These are phyloP conservation scores for Sinosuthora webbiana DNA, from an alignment of 2,113 vertebrate genomes.

Conservation along the genomic window DNA sequence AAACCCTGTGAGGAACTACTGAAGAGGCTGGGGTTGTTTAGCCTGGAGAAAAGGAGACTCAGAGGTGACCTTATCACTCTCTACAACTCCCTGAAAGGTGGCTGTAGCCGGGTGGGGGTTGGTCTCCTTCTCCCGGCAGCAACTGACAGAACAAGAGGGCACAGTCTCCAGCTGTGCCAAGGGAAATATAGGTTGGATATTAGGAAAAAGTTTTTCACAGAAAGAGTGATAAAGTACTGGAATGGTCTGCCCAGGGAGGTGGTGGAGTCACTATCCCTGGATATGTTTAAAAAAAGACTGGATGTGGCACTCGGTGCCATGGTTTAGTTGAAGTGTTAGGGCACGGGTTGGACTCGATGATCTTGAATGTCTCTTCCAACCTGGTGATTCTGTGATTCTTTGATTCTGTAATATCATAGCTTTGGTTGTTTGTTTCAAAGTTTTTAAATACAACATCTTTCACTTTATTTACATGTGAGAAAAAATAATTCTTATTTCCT, in stretches of 20 bases:
- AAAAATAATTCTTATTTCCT: not conserved
- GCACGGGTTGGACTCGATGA: not conserved
- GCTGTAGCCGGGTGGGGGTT: not conserved
- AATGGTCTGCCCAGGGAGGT: not conserved
- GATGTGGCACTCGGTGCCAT: not conserved
- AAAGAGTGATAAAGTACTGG: not conserved
- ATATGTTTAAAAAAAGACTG: not conserved
- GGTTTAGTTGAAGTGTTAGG: not conserved
- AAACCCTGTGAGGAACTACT: not conserved
- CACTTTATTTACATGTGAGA: not conserved
- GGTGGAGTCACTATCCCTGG: not conserved
- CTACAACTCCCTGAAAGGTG: not conserved
- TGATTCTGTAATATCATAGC: not conserved
- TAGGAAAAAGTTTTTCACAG: not conserved
- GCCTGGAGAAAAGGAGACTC: not conserved
- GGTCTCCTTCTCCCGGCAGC: not conserved
- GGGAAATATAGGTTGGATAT: not conserved
- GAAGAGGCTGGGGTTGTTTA: not conserved
- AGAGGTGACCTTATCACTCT: not conserved
- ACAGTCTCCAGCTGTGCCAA: fast-evolving
- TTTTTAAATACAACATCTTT: not conserved
- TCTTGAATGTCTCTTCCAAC: not conserved
- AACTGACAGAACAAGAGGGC: not conserved
- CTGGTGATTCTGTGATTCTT: not conserved
- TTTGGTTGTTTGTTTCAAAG: not conserved